phyloP scores from a whole-genome alignment of 2,113 vertebrate species.

The Murina feae region DNA sequence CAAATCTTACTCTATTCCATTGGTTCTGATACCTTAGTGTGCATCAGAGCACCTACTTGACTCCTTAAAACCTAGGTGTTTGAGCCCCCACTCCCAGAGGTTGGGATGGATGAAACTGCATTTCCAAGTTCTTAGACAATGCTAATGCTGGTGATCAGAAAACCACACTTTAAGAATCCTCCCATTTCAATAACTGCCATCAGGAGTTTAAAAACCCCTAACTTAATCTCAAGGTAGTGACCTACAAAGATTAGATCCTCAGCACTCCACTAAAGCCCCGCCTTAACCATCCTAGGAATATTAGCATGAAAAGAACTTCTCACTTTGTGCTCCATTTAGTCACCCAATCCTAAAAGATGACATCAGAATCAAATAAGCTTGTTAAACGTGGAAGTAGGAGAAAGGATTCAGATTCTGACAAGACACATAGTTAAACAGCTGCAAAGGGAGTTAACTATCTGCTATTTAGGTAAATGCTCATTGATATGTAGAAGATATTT shows the following conservation, averaged over 20 bases:
- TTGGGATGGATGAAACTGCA: background rate
- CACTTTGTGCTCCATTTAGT: background rate
- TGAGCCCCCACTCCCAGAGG: background rate
- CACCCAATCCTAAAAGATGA: conserved; percentile 3
- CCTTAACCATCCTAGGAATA: background rate
- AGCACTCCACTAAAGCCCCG: conserved; percentile 1
- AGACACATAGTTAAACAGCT: background rate
- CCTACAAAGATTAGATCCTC: background rate
- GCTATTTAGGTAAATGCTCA: conserved; percentile 28
- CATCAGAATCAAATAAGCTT: conserved; percentile 43
- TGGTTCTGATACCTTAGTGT: background rate
- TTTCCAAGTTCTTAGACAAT: conserved; percentile 23
- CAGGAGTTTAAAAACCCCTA: background rate
- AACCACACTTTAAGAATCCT: background rate
- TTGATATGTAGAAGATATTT: background rate
- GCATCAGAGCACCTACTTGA: background rate
- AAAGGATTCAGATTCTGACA: conserved; percentile 21
- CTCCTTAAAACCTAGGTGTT: background rate
- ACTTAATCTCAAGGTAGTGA: conserved; percentile 5
- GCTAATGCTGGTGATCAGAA: background rate
- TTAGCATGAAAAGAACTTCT: background rate
- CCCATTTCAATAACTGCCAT: background rate
- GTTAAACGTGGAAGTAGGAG: conserved; percentile 34
- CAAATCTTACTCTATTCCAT: background rate
- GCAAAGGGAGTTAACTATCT: conserved; percentile 12